A percentile compares a stretch with the other conserved stretches of the same genome.
phyloP scores from a whole-genome alignment of 2,797 vertebrate genomes.

The Microctenopoma steveboyesi region DNA sequence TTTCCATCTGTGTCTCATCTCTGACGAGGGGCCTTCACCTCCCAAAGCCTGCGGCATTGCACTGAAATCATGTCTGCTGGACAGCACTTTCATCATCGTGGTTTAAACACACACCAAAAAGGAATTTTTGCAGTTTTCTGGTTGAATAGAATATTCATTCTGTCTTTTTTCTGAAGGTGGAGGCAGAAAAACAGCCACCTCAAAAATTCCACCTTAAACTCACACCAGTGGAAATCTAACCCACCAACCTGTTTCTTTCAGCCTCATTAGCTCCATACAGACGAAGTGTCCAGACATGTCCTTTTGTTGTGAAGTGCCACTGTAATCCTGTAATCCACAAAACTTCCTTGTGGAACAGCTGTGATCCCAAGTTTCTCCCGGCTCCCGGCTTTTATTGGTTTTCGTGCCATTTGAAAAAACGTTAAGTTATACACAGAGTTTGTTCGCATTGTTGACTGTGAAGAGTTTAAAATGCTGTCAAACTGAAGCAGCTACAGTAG shows the following conservation, averaged over 20 bases:
- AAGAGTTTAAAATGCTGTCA: background rate
- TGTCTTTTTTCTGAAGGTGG: background rate
- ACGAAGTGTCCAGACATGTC: slow-evolving; percentile 19
- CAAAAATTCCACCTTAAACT: background rate
- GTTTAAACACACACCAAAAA: slow-evolving; percentile 30
- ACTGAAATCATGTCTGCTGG: slow-evolving; percentile 43
- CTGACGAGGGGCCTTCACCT: slow-evolving; percentile 74
- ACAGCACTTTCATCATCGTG: slow-evolving; percentile 35
- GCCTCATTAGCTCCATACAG: slow-evolving; percentile 35
- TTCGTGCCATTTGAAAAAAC: background rate
- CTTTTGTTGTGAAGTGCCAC: slow-evolving; percentile 16
- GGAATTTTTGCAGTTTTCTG: slow-evolving; percentile 19
- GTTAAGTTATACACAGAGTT: no score
- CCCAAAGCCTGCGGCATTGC: slow-evolving; percentile 41
- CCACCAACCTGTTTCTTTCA: slow-evolving; percentile 27
- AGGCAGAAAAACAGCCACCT: slow-evolving; percentile 1
- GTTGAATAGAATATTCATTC: slow-evolving; percentile 10
- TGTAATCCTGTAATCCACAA: slow-evolving; percentile 24
- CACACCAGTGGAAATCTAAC: slow-evolving; percentile 18
- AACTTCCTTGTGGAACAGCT: background rate
- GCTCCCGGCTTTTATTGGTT: slow-evolving; percentile 7
- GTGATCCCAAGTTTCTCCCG: slow-evolving; percentile 34
- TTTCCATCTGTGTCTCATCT: slow-evolving; percentile 37
- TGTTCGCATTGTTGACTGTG: no score
- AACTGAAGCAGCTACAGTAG: background rate